phyloP scores from a whole-genome alignment of 2,888 invertebrate genomes.

The Nasonovia ribisnigri region DNA sequence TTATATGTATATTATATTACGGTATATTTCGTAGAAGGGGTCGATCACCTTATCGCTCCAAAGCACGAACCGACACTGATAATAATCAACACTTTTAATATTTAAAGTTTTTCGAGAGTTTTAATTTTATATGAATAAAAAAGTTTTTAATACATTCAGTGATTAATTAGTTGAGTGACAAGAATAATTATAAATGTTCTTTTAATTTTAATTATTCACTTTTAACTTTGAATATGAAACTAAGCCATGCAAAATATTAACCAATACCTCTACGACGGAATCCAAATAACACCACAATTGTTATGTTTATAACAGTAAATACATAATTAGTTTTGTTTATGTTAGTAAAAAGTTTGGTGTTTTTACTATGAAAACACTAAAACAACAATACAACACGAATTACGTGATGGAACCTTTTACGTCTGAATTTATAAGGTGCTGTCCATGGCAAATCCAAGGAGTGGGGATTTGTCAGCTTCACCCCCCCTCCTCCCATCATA shows the following conservation, averaged over 20 bases:
- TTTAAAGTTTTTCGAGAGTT: constrained; percentile 44
- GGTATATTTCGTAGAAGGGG: neutral
- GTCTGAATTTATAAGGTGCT: neutral
- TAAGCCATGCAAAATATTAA: neutral
- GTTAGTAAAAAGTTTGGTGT: neutral
- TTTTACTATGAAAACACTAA: neutral
- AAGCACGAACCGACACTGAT: constrained; percentile 16
- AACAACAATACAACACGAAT: neutral
- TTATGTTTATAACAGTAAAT: neutral
- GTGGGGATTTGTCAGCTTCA: no score
- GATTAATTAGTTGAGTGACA: constrained; percentile 51
- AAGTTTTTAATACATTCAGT: constrained; percentile 37
- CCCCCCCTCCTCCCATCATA: no score
- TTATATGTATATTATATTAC: neutral
- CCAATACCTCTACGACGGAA: neutral
- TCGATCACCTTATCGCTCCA: neutral
- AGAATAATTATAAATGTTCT: constrained; percentile 36
- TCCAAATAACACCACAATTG: neutral
- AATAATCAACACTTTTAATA: constrained; percentile 42
- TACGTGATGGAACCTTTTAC: neutral
- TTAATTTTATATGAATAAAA: constrained; percentile 23
- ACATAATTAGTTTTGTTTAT: neutral
- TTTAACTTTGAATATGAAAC: constrained; percentile 22
- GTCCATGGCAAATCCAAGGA: no score
- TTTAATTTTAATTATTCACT: constrained; percentile 20